Evolutionary conservation across 2,797 vertebrate species (phyloP), one percentile per base, ranked within the genome.

Genomic region (Taeniopygia guttata): DNA sequence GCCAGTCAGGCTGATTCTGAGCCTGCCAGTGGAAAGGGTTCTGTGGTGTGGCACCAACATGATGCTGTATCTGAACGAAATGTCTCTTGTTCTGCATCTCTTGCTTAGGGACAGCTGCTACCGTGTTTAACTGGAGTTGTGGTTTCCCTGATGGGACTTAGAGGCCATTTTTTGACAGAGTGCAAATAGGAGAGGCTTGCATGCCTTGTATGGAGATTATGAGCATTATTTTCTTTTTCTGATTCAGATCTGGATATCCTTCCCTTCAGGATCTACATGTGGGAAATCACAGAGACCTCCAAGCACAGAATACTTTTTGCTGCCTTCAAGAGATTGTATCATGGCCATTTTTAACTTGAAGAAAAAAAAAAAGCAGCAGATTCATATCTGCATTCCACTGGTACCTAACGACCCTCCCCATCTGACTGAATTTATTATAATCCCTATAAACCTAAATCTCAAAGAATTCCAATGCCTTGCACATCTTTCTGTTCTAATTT

Each of bases 381-480:
- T 70, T 40, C 80, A 79, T 84, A 88, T 94, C 67, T 91, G 80
- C 64, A 87, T 94, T 95, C 60, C 63, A 34, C 25, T 0, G 1
- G 29, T 87, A 58, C 38, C 18, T 76, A 93, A 90, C 17, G 26
- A 89, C 54, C 78, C 67, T 90, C 64, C 69, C 87, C 60, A 70
- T 95, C 76, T 80, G 95, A 96, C 80, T 80, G 67, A 96, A 95
- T 96, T 95, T 94, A 94, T 58, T 94, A 93, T 90, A 96, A 87
- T 87, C 80, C 84, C 94, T 94, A 89, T 94, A 94, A 96, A 95
- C 87, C 85, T 93, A 90, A 96, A 96, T 83, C 90, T 91, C 77
- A 82, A 95, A 95, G 91, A 97, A 96, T 95, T 95, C 60, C 91
- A 84, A 94, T 96, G 94, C 87, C 60, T 96, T 90, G 58, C 2